Percentiles rank a stretch among this genome's conserved stretches.
These are phyloP conservation scores for Allobates femoralis DNA, from an alignment of 2,797 vertebrate species.

Conservation along the genomic window DNA sequence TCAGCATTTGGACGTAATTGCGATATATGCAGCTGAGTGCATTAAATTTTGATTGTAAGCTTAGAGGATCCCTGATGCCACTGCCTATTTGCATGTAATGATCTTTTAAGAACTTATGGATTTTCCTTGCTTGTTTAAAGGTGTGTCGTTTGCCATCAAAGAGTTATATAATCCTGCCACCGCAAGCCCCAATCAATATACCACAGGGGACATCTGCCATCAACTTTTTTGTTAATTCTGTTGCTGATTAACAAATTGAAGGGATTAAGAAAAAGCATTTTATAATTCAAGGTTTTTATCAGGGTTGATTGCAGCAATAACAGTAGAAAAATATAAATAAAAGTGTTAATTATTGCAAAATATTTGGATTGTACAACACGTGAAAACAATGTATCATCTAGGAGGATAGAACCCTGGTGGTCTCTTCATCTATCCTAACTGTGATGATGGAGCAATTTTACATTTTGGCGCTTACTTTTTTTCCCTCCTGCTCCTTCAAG, in stretches of 20 bases:
- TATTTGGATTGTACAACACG: not conserved
- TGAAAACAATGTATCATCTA: not conserved
- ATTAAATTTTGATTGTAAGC: conserved; percentile 50
- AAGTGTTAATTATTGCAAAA: not conserved
- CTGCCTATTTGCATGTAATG: conserved; percentile 35
- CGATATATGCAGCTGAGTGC: not conserved
- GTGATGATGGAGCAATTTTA: too few species aligned
- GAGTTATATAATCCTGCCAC: conserved; percentile 44
- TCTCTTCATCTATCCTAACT: conserved; percentile 1
- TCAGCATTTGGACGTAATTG: not conserved
- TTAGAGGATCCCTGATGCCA: not conserved
- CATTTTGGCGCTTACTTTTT: too few species aligned
- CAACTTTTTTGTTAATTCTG: conserved; percentile 35
- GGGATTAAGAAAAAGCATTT: conserved; percentile 22
- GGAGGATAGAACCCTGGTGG: not conserved
- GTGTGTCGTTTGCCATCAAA: conserved; percentile 38
- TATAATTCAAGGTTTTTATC: not conserved
- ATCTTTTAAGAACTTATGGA: conserved; percentile 27
- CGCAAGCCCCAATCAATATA: conserved; percentile 39
- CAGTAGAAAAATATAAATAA: not conserved
- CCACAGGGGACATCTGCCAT: not conserved
- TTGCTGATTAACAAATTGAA: conserved; percentile 16
- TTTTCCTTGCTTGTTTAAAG: conserved; percentile 30
- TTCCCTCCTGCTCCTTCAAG: too few species aligned
- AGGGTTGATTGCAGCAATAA: not conserved